Evolutionary conservation across 2,797 vertebrate species (phyloP).

Genomic region (Rhodeus uyekii): DNA sequence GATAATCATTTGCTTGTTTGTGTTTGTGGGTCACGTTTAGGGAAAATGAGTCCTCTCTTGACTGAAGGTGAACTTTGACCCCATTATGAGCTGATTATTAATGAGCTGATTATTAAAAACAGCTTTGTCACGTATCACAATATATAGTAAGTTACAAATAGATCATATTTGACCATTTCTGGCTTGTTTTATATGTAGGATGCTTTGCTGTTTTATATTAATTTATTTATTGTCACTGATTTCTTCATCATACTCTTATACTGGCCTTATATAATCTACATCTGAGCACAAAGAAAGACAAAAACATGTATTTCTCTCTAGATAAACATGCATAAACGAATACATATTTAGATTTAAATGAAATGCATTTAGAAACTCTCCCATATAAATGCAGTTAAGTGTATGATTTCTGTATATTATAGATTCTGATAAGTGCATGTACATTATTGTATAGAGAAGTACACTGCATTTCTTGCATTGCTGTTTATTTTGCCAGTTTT

Average conservation of each 20-base stretch:
- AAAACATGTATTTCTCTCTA: slow-evolving; percentile 64
- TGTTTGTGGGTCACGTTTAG: neutral
- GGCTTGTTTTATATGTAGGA: slow-evolving; percentile 17
- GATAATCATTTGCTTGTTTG: slow-evolving; percentile 2
- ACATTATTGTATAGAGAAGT: slow-evolving; percentile 43
- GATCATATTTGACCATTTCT: neutral
- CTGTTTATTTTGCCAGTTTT: neutral
- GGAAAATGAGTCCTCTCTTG: neutral
- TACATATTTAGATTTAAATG: slow-evolving; percentile 40
- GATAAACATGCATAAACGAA: too few relatives aligned
- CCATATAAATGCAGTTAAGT: slow-evolving; percentile 52
- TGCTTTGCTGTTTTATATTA: slow-evolving; percentile 28
- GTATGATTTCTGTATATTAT: slow-evolving; percentile 23
- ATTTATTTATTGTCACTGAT: slow-evolving; percentile 54
- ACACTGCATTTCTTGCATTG: slow-evolving; percentile 37
- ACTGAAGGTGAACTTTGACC: neutral
- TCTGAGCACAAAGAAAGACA: slow-evolving; percentile 63
- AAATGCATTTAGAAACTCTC: slow-evolving; percentile 46
- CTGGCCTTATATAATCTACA: neutral
- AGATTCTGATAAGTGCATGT: slow-evolving; percentile 44
- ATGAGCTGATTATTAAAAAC: neutral
- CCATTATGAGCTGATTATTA: neutral
- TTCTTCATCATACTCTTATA: slow-evolving; percentile 57
- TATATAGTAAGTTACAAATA: neutral
- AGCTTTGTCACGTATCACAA: neutral